A percentile compares a stretch with the other conserved stretches of the same genome.
Evolutionary conservation across 2,888 invertebrate species (phyloP).

Genomic region (Pollenia amentaria): DNA sequence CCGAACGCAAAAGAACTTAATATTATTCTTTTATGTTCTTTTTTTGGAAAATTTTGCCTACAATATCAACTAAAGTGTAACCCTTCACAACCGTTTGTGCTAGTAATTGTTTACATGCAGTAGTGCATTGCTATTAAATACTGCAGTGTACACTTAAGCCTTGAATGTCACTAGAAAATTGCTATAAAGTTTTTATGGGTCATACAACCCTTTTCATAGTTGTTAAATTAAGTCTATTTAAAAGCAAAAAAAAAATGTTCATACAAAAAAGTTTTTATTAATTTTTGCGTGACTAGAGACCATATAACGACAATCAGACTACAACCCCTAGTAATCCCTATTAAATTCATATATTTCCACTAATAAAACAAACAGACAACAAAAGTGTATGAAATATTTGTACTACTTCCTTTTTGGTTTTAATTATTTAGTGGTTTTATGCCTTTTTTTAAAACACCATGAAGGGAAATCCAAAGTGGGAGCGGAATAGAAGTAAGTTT

Average conservation of each 20-base stretch:
- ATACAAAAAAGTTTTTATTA: constrained; percentile 8
- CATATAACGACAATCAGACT: constrained; percentile 16
- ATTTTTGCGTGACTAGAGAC: constrained; percentile 60
- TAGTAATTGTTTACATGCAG: constrained; percentile 10
- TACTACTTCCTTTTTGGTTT: constrained; percentile 53
- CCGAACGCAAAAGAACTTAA: neutral
- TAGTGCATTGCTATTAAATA: constrained; percentile 16
- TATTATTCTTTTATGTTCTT: neutral
- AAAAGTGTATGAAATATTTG: constrained; percentile 28
- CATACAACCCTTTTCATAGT: neutral
- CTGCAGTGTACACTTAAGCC: constrained; percentile 19
- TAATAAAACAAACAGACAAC: constrained; percentile 37
- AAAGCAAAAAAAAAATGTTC: constrained; percentile 6
- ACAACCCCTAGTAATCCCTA: constrained; percentile 40
- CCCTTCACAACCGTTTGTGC: constrained; percentile 52
- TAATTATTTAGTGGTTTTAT: constrained; percentile 34
- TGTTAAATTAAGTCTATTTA: constrained; percentile 16
- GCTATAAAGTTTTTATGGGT: neutral
- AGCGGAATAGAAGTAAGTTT: constrained; percentile 40
- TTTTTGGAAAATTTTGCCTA: constrained; percentile 27
- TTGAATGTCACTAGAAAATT: neutral
- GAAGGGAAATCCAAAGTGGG: constrained; percentile 19
- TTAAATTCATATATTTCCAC: constrained; percentile 7
- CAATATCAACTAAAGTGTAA: constrained; percentile 54
- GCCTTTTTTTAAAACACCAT: neutral